phyloP scores from a whole-genome alignment of 1,140 invertebrate genomes.

The Lepidotrigona ventralis region DNA sequence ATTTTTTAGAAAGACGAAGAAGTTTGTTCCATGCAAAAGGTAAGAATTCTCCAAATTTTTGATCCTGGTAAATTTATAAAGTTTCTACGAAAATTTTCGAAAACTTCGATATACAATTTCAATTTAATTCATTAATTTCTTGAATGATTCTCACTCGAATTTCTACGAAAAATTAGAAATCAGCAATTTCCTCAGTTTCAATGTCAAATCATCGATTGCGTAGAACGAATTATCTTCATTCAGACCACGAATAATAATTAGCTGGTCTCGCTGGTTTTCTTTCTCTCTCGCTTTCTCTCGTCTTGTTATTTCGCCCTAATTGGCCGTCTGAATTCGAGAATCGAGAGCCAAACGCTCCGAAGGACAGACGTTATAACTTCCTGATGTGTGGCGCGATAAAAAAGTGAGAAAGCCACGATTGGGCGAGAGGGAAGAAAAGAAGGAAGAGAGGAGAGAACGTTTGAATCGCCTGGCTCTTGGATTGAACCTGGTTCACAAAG shows the following conservation, averaged over 20 bases:
- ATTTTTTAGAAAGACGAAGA: too few relatives aligned
- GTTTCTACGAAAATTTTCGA: neutral
- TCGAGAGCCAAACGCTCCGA: slow-evolving; percentile 28
- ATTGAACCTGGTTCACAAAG: slow-evolving; percentile 63
- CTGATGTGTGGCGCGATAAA: slow-evolving; percentile 64
- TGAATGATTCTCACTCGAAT: too few relatives aligned
- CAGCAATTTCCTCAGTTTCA: neutral
- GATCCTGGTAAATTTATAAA: neutral
- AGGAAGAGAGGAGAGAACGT: slow-evolving; percentile 52
- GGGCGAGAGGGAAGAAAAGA: neutral
- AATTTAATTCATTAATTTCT: too few relatives aligned
- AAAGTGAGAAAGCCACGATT: slow-evolving; percentile 56
- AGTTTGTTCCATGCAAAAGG: too few relatives aligned
- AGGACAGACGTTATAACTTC: slow-evolving; percentile 65
- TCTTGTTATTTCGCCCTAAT: slow-evolving; percentile 43
- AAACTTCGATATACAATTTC: too few relatives aligned
- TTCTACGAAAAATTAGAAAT: neutral
- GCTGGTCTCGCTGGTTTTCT: neutral
- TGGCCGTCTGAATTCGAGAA: slow-evolving; percentile 41
- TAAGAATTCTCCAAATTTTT: too few relatives aligned
- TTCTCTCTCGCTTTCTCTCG: neutral
- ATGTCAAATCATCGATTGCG: neutral
- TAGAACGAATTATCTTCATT: neutral
- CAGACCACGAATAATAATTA: neutral
- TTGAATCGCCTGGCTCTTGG: slow-evolving; percentile 56